Evolutionary conservation across 2,113 vertebrate genomes (phyloP).

Genomic region (Narcine bancroftii): DNA sequence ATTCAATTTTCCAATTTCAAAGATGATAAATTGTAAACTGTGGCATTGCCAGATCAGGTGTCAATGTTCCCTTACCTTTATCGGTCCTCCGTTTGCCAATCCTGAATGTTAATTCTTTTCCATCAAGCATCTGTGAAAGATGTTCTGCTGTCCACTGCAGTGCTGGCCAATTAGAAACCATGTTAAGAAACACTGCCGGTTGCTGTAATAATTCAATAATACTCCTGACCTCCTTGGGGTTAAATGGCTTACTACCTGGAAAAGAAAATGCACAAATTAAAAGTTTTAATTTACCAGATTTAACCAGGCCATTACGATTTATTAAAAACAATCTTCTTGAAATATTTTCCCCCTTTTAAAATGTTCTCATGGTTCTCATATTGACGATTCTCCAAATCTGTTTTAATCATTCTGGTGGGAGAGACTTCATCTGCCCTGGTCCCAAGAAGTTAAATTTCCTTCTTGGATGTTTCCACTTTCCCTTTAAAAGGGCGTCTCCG

Average conservation of each 20-base stretch:
- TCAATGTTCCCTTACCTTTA: constrained; percentile 57
- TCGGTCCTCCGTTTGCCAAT: constrained; percentile 60
- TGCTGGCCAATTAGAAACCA: constrained; percentile 77
- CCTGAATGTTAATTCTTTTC: constrained; percentile 68
- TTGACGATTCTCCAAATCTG: neutral
- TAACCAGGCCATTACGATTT: neutral
- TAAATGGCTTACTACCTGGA: constrained; percentile 70
- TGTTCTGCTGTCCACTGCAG: constrained; percentile 65
- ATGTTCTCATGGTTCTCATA: no score
- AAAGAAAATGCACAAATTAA: constrained; percentile 40
- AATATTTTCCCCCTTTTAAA: neutral
- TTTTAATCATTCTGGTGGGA: neutral
- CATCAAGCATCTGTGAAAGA: constrained; percentile 59
- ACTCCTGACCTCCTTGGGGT: constrained; percentile 62
- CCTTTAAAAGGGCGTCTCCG: neutral
- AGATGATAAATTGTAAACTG: no score
- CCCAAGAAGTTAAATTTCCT: neutral
- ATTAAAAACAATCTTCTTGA: neutral
- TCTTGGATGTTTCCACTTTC: no score
- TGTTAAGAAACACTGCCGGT: constrained; percentile 76
- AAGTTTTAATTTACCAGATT: neutral
- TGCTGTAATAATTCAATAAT: constrained; percentile 67
- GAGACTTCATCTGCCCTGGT: neutral
- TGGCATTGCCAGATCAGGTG: no score
- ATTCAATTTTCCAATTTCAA: no score